Conservation (phyloP, 2,113 vertebrate genomes). For the Pelecanus crispus region DNA sequence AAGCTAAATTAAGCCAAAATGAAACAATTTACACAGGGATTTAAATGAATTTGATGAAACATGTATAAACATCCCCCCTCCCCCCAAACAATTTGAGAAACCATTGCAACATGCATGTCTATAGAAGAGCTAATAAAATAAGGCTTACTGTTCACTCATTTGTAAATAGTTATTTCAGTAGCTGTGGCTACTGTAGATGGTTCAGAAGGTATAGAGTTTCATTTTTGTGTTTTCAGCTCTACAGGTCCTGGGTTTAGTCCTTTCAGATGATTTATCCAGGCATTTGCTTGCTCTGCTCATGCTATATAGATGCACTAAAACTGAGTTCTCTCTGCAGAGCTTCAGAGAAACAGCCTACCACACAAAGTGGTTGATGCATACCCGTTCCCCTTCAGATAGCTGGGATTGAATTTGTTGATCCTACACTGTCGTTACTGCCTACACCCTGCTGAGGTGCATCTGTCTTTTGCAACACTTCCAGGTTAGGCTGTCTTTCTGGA, state of each 20-base stretch:
- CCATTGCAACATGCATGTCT: neutral
- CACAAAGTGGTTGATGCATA: neutral
- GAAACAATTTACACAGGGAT: neutral
- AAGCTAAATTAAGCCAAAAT: neutral
- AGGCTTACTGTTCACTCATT: neutral
- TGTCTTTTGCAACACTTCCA: neutral
- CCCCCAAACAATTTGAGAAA: neutral
- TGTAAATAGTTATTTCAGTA: neutral
- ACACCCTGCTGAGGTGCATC: neutral
- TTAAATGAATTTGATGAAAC: neutral
- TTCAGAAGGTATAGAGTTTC: neutral
- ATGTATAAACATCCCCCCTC: accelerated
- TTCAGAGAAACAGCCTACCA: neutral
- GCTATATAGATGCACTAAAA: neutral
- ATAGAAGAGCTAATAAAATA: neutral
- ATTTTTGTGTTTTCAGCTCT: neutral
- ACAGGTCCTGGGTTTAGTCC: neutral
- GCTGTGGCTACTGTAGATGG: neutral
- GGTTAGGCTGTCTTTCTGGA: neutral
- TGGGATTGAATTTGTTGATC: neutral
- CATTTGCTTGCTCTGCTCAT: neutral
- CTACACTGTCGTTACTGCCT: neutral
- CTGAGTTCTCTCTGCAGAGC: neutral
- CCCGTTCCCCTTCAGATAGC: neutral
- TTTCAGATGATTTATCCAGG: neutral